These are phyloP conservation scores for Boleophthalmus pectinirostris DNA, from an alignment of 2,113 vertebrate genomes.

Conservation along the genomic window DNA sequence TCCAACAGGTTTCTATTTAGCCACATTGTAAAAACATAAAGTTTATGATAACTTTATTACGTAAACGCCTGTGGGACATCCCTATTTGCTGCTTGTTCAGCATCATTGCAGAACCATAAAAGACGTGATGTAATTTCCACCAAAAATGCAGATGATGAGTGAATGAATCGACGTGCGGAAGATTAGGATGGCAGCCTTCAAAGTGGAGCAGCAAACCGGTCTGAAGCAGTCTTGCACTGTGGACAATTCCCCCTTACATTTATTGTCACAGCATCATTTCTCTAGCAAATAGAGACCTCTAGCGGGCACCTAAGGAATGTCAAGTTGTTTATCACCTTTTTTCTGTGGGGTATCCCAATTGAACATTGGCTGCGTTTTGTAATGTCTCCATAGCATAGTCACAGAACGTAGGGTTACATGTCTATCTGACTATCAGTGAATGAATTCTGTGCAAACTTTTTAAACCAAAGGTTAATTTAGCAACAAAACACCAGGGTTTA, in stretches of 20 bases:
- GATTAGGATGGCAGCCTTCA: constrained; percentile 20
- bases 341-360: constrained; percentile 32
- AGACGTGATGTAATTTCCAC: neutral
- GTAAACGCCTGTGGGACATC: constrained; percentile 13
- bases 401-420: neutral
- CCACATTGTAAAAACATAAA: constrained; percentile 16
- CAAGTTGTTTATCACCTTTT: constrained; percentile 72
- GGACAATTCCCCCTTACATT: constrained; percentile 22
- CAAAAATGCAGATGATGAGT: constrained; percentile 9
- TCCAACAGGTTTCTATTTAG: constrained; percentile 22
- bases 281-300: constrained; percentile 60
- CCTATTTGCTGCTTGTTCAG: constrained; percentile 1
- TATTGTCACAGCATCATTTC: constrained; percentile 26
- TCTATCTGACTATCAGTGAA: neutral
- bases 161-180: constrained; percentile 20
- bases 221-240: constrained; percentile 67
- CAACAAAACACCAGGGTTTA: constrained; percentile 10
- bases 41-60: constrained; percentile 14
- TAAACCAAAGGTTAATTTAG: too few relatives aligned
- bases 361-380: constrained; percentile 10
- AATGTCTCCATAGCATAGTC: constrained; percentile 9
- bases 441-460: neutral
- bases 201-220: constrained; percentile 65
- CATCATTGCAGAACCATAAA: constrained; percentile 35
- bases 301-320: constrained; percentile 47